Evolutionary conservation across 2,888 invertebrate species (phyloP).

Genomic region (Eupithecia abbreviata): DNA sequence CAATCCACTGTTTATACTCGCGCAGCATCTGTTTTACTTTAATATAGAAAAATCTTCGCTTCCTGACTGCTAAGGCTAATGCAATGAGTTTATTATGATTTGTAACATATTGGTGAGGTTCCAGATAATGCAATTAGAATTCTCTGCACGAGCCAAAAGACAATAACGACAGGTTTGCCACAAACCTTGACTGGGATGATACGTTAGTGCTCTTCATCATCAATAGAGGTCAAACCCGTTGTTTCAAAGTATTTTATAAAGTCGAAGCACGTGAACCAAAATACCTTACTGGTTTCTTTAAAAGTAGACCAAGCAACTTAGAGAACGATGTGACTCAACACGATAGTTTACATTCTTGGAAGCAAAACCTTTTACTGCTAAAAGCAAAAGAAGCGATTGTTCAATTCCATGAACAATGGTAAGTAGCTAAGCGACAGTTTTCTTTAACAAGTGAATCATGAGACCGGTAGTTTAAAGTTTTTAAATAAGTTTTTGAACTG

Average conservation of each 20-base stretch:
- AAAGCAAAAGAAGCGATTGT: constrained; percentile 14
- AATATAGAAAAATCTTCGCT: neutral
- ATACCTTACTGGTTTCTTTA: neutral
- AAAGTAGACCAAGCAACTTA: constrained; percentile 6
- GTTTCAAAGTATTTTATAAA: neutral
- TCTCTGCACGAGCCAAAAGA: neutral
- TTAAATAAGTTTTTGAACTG: constrained; percentile 16
- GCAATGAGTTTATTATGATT: neutral
- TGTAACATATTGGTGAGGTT: neutral
- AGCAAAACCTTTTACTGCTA: constrained; percentile 23
- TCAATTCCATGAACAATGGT: constrained; percentile 18
- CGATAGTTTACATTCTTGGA: constrained; percentile 15
- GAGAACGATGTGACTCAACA: neutral
- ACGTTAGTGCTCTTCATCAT: neutral
- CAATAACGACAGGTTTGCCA: neutral
- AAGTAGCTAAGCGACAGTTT: constrained; percentile 13
- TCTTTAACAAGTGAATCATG: constrained; percentile 29
- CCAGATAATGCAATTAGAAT: constrained; percentile 3
- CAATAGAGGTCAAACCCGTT: neutral
- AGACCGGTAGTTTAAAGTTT: constrained; percentile 16
- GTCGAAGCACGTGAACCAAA: neutral
- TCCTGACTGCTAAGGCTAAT: neutral
- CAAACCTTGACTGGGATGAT: neutral
- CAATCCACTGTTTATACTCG: constrained; percentile 38
- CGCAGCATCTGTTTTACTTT: constrained; percentile 16